A percentile compares a stretch with the other conserved stretches of the same genome.
Conservation (phyloP, 2,797 vertebrate genomes). For the Anabacerthia variegaticeps region DNA sequence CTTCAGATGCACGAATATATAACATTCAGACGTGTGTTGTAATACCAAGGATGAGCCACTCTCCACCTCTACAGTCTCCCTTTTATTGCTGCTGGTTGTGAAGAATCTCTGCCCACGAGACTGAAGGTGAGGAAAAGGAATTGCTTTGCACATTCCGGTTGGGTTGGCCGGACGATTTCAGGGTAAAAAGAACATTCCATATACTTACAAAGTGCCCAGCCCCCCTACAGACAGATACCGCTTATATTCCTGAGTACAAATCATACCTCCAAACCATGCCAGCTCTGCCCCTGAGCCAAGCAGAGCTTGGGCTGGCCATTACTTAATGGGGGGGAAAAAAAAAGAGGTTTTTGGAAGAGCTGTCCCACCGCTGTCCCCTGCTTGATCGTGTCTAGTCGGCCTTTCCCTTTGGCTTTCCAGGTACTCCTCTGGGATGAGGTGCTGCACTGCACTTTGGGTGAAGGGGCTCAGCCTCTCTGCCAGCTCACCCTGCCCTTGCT, state of each 20-base stretch:
- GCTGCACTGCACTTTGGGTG: background rate
- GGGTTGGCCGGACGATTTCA: background rate
- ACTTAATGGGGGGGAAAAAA: slow-evolving; percentile 60
- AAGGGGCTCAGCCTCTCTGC: slow-evolving; percentile 39
- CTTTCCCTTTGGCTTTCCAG: slow-evolving; percentile 28
- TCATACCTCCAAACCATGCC: slow-evolving; percentile 26
- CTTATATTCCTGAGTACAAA: slow-evolving; percentile 60
- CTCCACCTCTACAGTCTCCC: slow-evolving; percentile 29
- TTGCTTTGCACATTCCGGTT: background rate
- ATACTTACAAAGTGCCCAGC: slow-evolving; percentile 24
- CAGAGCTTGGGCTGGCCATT: background rate
- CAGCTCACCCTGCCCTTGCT: slow-evolving; percentile 73
- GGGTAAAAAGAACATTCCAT: slow-evolving; percentile 27
- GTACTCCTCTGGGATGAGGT: background rate
- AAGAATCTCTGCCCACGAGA: background rate
- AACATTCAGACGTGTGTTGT: background rate
- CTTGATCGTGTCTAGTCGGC: background rate
- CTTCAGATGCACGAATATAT: background rate
- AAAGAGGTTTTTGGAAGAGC: slow-evolving; percentile 25
- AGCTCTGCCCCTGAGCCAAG: background rate
- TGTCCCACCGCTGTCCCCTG: slow-evolving; percentile 13
- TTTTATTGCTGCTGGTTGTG: slow-evolving; percentile 59
- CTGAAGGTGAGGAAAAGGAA: background rate
- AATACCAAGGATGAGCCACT: slow-evolving; percentile 3
- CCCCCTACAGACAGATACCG: slow-evolving; percentile 4